phyloP scores from a whole-genome alignment of 2,888 invertebrate species.

The Hoplodrina ambigua region DNA sequence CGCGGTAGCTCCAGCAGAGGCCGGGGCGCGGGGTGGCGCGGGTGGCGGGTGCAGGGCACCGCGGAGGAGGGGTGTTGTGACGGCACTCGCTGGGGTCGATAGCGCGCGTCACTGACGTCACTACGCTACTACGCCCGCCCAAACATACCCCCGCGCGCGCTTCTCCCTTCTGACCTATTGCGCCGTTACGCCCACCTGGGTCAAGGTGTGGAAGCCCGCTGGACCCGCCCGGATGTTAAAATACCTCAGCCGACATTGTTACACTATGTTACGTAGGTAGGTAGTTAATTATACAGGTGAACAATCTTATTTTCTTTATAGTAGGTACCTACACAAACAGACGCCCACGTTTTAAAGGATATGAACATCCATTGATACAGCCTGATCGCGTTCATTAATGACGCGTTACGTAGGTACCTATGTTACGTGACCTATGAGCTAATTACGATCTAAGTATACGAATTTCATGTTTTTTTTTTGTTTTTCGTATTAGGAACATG shows the following conservation, averaged over 20 bases:
- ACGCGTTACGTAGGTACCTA: conserved; percentile 7
- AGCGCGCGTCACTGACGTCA: conserved; percentile 87
- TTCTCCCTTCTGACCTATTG: conserved; percentile 86
- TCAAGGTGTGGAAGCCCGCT: conserved; percentile 86
- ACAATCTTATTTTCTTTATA: conserved; percentile 43
- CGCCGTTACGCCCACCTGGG: conserved; percentile 87
- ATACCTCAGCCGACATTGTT: conserved; percentile 49
- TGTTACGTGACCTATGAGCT: conserved; percentile 10
- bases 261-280: conserved; percentile 47
- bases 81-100: conserved; percentile 84
- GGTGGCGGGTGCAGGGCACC: conserved; percentile 52
- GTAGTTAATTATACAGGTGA: conserved; percentile 40
- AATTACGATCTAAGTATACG: conserved; percentile 18
- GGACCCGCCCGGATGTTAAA: conserved; percentile 74
- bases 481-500: background rate
- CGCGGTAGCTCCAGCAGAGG: conserved; percentile 65
- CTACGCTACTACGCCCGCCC: conserved; percentile 89
- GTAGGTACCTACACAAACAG: conserved; percentile 20
- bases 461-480: conserved; percentile 15
- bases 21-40: conserved; percentile 39
- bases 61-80: conserved; percentile 85
- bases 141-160: conserved; percentile 82
- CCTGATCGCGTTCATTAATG: conserved; percentile 50
- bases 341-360: conserved; percentile 35
- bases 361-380: conserved; percentile 57